phyloP scores from a whole-genome alignment of 2,797 vertebrate genomes.

The Typhlichthys eigenmanni region DNA sequence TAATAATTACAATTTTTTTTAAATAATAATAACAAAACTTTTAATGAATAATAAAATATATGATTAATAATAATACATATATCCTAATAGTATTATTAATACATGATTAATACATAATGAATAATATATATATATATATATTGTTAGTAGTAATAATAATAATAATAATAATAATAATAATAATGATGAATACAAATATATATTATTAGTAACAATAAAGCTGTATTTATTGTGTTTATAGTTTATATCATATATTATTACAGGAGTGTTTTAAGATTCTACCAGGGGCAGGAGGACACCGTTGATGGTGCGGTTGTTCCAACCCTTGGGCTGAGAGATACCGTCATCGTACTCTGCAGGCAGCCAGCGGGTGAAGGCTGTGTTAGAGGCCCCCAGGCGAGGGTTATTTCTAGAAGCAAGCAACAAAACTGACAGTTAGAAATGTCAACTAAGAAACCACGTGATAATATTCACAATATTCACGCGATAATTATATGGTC shows the following conservation, averaged over 20 bases:
- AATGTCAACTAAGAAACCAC: conserved; percentile 41
- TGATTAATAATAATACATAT: no score
- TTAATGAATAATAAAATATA: no score
- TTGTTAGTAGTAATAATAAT: no score
- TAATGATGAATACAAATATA: no score
- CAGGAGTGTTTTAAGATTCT: conserved; percentile 10
- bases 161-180: no score
- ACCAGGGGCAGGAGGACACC: conserved; percentile 85
- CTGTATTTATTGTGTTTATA: no score
- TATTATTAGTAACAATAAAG: no score
- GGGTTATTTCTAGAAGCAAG: conserved; percentile 70
- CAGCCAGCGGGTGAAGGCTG: conserved; percentile 79
- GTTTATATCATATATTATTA: background rate
- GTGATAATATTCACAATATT: conserved; percentile 30
- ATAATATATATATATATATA: no score
- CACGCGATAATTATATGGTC: background rate
- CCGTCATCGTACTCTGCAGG: conserved; percentile 82
- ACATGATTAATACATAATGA: no score
- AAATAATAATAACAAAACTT: no score
- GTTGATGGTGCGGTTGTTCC: conserved; percentile 64
- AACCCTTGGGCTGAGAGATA: conserved; percentile 79
- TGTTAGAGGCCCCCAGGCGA: conserved; percentile 81
- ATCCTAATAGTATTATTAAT: no score
- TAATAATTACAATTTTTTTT: no score
- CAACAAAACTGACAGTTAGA: conserved; percentile 12